Evolutionary conservation across 2,113 vertebrate genomes (phyloP).

Genomic region (Otus sunia): DNA sequence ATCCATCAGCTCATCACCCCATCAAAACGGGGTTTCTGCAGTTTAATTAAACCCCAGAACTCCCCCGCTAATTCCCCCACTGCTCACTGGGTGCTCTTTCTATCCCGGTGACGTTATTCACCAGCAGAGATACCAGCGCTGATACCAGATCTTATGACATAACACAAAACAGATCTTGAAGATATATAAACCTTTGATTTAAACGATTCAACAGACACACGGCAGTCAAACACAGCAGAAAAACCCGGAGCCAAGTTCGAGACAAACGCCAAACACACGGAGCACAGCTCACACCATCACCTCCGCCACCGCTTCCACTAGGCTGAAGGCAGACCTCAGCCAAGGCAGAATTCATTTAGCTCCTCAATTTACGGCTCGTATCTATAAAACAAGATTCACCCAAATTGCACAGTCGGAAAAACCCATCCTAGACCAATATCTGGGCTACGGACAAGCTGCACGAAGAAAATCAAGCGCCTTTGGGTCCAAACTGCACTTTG

Average conservation of each 20-base stretch:
- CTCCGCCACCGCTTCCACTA: background rate
- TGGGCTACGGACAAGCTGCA: fast-evolving
- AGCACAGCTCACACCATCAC: fast-evolving
- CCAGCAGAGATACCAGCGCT: background rate
- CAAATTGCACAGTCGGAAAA: background rate
- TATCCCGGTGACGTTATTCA: fast-evolving
- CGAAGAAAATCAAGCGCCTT: fast-evolving
- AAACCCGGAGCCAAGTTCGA: background rate
- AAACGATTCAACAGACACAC: fast-evolving
- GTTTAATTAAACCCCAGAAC: background rate
- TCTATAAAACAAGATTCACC: background rate
- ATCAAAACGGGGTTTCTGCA: background rate
- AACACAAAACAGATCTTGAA: fast-evolving
- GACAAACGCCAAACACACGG: fast-evolving
- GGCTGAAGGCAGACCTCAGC: background rate
- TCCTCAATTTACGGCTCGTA: background rate
- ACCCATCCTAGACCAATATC: fast-evolving
- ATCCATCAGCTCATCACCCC: background rate
- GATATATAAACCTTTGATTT: background rate
- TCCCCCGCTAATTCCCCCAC: background rate
- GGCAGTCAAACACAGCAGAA: background rate
- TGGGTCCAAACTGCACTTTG: background rate
- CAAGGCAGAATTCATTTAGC: background rate
- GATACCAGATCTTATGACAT: background rate
- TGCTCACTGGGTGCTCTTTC: background rate